Evolutionary conservation across 2,888 invertebrate species (phyloP), one percentile per base, ranked within the genome.

Genomic region (Hydrotaea diabolus): DNA sequence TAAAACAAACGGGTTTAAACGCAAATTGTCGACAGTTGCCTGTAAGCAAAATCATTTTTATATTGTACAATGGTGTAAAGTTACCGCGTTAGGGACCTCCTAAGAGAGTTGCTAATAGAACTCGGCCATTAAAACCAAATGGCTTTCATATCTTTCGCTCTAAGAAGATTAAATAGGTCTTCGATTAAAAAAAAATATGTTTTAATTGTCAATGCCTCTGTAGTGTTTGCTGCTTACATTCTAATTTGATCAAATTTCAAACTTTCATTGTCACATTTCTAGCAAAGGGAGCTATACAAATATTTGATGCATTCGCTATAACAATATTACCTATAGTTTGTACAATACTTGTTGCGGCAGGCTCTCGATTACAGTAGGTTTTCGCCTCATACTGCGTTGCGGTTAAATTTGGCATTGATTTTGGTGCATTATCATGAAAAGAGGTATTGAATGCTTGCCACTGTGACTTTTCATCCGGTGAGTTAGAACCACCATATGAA

Each of bases 271-370:
- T 74, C n/a, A 74, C 21, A 74, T 74, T 74, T 13, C 43, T 74
- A 62, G 19, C 43, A 39, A 31, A 13, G 1, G 84, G 84, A 11
- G 72, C 31, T 69, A 85, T 77, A 31, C 73, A 77, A 17, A 85
- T 57, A 78, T 85, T 82, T 46, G 85, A 76, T 3, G 85, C 82
- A 75, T 82, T 81, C 4, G 85, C 36, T 77, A 85, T 82, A 57
- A 85, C 82, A 46, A 85, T 82, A 62, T 77, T 77, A 21, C 74
- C 73, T 66, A 85, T 73, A 69, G 66, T 79, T 17, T 79, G 78
- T n/a, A 75, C 21, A 49, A 75, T 23, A 75, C 8, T 75, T 55
- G 8, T 11, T 7, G 46, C 19, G 17, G 59, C n/a, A 31, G 43
- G 31, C 43, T 46, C 36, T 21, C 53, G 23, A 9, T 15, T 0